Evolutionary conservation across 2,113 vertebrate genomes (phyloP), one percentile per base, ranked within the genome.

Genomic region (Rhynchomys soricoides): DNA sequence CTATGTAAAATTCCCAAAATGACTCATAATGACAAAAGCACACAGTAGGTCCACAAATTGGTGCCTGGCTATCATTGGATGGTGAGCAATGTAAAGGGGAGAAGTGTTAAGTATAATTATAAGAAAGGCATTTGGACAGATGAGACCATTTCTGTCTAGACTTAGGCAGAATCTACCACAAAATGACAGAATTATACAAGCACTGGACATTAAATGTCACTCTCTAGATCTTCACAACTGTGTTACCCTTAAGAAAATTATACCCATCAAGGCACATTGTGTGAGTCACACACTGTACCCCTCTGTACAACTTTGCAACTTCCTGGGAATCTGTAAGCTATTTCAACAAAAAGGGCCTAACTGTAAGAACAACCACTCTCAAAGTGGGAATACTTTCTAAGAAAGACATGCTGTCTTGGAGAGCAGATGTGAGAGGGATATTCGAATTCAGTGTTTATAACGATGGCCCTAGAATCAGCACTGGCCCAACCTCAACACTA

Each of bases 11-110:
- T 45, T 62, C 40, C 21, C 43, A 50, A 50, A 68, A 50, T 50
- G 19, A 86, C 16, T 92, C 66, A 55, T 86, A 57, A 73, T 59
- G 62, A 17, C 5, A 82, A 83, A 55, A 45, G 55, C 77, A 8
- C 8, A 45, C n/a, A 88, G 3, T 17, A 43, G n/a, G 62, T 55
- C 37, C 62, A 57, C 34, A 73, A 29, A 26, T 45, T 15, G 3
- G 1, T 57, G 29, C 31, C 70, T 59, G 26, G 40, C 31, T 86
- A 55, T 62, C 7, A 22, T n/a, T 68, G 34, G 5, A 1, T 40
- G 22, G 11, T 90, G 4, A 0, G 13, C 12, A 24, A 4, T n/a
- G 17, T 62, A 21, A 9, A 37, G 45, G 5, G 1, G 13, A 26
- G 45, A 19, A 43, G 13, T 77, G 4, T 50, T 37, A 68, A 50